Evolutionary conservation across 2,888 invertebrate genomes (phyloP), one percentile per base, ranked within the genome.

Genomic region (Lasioglossum villosulum): DNA sequence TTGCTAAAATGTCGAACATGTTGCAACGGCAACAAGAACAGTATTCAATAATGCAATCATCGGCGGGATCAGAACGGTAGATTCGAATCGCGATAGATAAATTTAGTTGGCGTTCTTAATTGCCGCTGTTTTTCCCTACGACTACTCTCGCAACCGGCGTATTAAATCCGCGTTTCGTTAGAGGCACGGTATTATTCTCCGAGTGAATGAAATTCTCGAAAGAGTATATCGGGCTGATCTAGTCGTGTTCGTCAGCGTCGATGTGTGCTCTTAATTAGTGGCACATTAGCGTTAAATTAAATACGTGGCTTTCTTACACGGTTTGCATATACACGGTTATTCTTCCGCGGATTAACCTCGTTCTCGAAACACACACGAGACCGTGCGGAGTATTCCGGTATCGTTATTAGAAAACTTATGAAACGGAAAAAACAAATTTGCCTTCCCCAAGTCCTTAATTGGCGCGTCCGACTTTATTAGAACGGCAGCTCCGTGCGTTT

Each of bases 401-500:
- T 63, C 59, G 34, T 34, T 34, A 66, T 66, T 66, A 66, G 66
- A 34, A 66, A 66, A 66, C 8, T 34, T 66, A 16, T 63, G 63
- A 63, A 30, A 63, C 63, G 63, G 16, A 34, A 34, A 34, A 66
- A 34, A 66, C 30, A 34, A 34, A 66, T 30, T 66, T 34, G 34
- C 66, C 19, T 63, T 56, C 27, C 5, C 8, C 30, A 10, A 66
- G 66, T 19, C 34, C 27, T 66, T 66, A 66, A 66, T 66, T 66
- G 66, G 66, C 66, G 34, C 66, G 34, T 66, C 34, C 34, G 66
- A 66, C 66, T 34, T 66, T 30, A 66, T 66, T 63, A 63, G 30
- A 63, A 63, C 59, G 30, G 56, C 56, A n/a, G n/a, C 56, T n/a
- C 56, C 56, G n/a, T 12, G n/a, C 16, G 63, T 63, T 30, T 63